phyloP scores from a whole-genome alignment of 1,140 invertebrate species.

The Bombus confusus region DNA sequence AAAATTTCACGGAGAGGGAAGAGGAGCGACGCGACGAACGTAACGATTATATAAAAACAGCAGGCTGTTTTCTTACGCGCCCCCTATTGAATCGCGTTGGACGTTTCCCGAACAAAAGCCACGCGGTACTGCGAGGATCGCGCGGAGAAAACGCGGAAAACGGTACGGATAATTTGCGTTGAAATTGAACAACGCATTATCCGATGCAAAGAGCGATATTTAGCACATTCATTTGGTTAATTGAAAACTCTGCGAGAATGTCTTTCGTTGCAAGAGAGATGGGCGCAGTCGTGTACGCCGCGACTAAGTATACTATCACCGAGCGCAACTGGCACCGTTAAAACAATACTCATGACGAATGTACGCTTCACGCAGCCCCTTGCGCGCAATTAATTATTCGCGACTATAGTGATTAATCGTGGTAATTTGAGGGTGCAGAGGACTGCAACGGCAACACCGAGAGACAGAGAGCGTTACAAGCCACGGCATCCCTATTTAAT shows the following conservation, averaged over 20 bases:
- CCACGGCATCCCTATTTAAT: conserved; percentile 23
- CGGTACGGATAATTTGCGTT: background rate
- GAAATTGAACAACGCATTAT: conserved; percentile 18
- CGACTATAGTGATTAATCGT: conserved; percentile 60
- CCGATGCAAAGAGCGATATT: background rate
- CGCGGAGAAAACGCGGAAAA: background rate
- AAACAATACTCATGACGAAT: conserved; percentile 65
- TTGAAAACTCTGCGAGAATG: conserved; percentile 11
- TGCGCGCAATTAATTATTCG: conserved; percentile 63
- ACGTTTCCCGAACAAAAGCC: background rate
- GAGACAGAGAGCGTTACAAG: conserved; percentile 24
- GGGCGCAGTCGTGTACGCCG: background rate
- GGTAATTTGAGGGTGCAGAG: conserved; percentile 45
- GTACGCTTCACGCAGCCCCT: conserved; percentile 60
- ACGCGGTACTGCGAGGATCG: too few relatives aligned
- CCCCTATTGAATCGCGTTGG: background rate
- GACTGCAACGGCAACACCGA: conserved; percentile 24
- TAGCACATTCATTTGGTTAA: conserved; percentile 14
- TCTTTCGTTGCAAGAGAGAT: background rate
- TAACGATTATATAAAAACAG: background rate
- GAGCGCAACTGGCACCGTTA: conserved; percentile 43
- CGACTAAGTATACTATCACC: conserved; percentile 42
- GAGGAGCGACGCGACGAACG: background rate
- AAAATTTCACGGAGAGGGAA: background rate
- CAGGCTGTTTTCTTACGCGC: too few relatives aligned